Percentiles rank a stretch among this genome's conserved stretches.
Evolutionary conservation across 2,113 vertebrate genomes (phyloP).

Genomic region (Myotis brandtii): DNA sequence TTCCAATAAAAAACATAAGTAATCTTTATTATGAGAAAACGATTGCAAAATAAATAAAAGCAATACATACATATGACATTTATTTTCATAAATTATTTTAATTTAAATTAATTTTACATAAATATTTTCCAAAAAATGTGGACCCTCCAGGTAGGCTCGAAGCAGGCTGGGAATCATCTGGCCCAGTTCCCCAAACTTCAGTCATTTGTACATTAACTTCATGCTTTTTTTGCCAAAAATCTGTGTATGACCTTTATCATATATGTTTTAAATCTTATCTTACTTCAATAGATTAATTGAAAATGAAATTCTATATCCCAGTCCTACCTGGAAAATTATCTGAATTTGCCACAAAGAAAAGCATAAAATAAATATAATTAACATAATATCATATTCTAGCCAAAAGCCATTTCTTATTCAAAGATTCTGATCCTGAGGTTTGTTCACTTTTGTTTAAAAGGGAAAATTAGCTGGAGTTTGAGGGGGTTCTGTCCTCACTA

Average conservation of each 20-base stretch:
- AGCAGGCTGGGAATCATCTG: not conserved
- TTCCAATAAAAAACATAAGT: not conserved
- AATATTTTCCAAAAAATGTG: not conserved
- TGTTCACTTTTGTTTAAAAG: not conserved
- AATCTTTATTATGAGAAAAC: conserved; percentile 16
- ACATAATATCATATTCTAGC: conserved; percentile 3
- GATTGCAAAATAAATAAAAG: not conserved
- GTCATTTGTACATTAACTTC: not conserved
- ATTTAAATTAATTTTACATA: conserved; percentile 24
- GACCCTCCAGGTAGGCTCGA: not conserved
- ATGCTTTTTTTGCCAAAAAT: not conserved
- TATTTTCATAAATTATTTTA: conserved; percentile 20
- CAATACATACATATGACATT: not conserved
- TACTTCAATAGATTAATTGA: conserved; percentile 31
- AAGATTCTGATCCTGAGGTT: not conserved
- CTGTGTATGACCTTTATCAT: not conserved
- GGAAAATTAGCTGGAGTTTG: not conserved
- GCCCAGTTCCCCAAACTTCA: not conserved
- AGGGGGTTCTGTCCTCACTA: not conserved
- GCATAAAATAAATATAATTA: conserved; percentile 30
- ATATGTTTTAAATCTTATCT: not conserved
- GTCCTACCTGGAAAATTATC: not conserved
- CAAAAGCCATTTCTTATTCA: not conserved
- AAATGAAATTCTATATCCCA: conserved; percentile 19
- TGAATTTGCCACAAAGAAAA: conserved; percentile 33